These are phyloP conservation scores for Steatocranus sp. DNA, from an alignment of 2,797 vertebrate species.

Conservation along the genomic window DNA sequence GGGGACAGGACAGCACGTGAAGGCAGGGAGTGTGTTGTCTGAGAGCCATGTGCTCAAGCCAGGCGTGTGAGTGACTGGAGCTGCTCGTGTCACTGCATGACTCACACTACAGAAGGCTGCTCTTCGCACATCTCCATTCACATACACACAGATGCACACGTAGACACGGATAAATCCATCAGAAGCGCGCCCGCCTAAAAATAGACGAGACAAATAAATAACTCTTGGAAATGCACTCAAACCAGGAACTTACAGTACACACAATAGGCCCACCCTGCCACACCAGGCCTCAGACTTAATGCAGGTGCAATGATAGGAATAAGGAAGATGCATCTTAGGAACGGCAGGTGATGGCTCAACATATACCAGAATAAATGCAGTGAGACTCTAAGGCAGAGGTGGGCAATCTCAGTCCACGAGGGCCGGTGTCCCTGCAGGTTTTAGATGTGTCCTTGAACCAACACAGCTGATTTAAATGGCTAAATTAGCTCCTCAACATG, in stretches of 20 bases:
- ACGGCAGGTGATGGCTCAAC: background rate
- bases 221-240: background rate
- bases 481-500: too few species aligned
- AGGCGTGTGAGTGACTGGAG: constrained; percentile 49
- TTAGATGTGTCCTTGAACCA: too few species aligned
- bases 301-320: background rate
- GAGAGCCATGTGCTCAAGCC: constrained; percentile 64
- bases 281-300: background rate
- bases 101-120: constrained; percentile 46
- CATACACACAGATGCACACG: background rate
- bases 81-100: constrained; percentile 48
- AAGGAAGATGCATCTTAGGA: background rate
- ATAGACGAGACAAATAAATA: background rate
- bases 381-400: background rate
- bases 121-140: constrained; percentile 21
- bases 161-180: constrained; percentile 10
- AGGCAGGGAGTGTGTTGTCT: constrained; percentile 66
- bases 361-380: background rate
- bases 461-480: too few species aligned
- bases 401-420: too few species aligned
- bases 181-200: constrained; percentile 1
- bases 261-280: background rate
- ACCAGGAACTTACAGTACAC: background rate
- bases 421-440: too few species aligned
- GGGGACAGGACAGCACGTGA: constrained; percentile 58